Evolutionary conservation across 2,113 vertebrate species (phyloP).

Genomic region (Nothocercus julius): DNA sequence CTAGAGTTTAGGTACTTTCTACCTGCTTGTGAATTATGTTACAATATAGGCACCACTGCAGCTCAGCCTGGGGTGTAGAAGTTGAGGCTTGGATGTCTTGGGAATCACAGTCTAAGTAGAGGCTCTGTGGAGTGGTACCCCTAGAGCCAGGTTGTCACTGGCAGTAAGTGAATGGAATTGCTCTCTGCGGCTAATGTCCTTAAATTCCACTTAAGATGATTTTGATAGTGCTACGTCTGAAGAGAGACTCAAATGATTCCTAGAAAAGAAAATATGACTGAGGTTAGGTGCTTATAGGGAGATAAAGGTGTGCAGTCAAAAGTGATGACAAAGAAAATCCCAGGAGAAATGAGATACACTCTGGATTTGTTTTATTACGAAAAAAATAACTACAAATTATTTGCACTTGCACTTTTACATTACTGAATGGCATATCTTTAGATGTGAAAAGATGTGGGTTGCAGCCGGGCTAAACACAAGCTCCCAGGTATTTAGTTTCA

Average conservation of each 20-base stretch:
- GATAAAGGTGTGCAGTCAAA: not conserved
- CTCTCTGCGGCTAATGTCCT: not conserved
- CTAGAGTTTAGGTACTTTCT: not conserved
- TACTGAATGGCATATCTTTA: not conserved
- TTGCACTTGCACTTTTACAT: not conserved
- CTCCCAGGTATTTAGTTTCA: not conserved
- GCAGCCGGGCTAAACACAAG: not conserved
- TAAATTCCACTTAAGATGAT: not conserved
- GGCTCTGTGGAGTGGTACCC: not conserved
- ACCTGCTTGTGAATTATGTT: not conserved
- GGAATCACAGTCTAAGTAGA: not conserved
- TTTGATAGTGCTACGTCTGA: not conserved
- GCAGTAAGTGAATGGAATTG: not conserved
- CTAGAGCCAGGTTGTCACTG: not conserved
- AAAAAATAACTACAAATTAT: not conserved
- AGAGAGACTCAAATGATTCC: not conserved
- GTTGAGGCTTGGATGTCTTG: not conserved
- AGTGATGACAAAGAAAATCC: not conserved
- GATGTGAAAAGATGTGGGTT: conserved; percentile 9
- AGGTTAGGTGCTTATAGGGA: not conserved
- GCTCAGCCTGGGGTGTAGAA: not conserved
- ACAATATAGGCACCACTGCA: not conserved
- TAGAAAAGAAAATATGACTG: not conserved
- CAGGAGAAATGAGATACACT: not conserved
- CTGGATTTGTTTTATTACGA: not conserved